Evolutionary conservation across 2,888 invertebrate genomes (phyloP).

Genomic region (Penaeus monodon): DNA sequence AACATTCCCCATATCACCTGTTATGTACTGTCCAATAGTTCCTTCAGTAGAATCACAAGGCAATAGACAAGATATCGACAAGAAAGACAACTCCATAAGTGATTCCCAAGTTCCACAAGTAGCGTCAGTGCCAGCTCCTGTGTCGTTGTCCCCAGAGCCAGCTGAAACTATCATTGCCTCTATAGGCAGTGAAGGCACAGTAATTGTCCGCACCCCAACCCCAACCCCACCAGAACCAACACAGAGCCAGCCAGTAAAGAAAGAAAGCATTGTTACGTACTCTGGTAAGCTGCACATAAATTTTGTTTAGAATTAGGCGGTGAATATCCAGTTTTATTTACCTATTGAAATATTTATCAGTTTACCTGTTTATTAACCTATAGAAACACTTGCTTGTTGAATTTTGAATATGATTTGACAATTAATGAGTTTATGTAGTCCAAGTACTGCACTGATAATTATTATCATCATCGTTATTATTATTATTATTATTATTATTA

Average conservation of each 20-base stretch:
- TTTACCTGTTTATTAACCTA: no score
- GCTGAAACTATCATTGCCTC: conserved; percentile 62
- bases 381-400: no score
- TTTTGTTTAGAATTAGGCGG: neutral
- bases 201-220: conserved; percentile 65
- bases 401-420: no score
- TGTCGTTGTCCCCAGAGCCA: conserved; percentile 29
- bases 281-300: conserved; percentile 44
- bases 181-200: conserved; percentile 63
- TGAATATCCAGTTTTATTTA: neutral
- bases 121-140: conserved; percentile 18
- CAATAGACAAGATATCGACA: neutral
- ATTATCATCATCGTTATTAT: no score
- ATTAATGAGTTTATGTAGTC: no score
- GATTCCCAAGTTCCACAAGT: conserved; percentile 19
- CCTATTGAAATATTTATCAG: no score
- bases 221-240: conserved; percentile 54
- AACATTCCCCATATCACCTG: no score
- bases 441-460: no score
- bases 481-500: no score
- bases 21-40: neutral
- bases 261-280: conserved; percentile 54
- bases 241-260: conserved; percentile 39
- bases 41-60: conserved; percentile 21
- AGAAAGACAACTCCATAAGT: conserved; percentile 7